Base-by-base conservation (phyloP, 64 coral and sea anemone genomes). In the Montipora sp. region DNA sequence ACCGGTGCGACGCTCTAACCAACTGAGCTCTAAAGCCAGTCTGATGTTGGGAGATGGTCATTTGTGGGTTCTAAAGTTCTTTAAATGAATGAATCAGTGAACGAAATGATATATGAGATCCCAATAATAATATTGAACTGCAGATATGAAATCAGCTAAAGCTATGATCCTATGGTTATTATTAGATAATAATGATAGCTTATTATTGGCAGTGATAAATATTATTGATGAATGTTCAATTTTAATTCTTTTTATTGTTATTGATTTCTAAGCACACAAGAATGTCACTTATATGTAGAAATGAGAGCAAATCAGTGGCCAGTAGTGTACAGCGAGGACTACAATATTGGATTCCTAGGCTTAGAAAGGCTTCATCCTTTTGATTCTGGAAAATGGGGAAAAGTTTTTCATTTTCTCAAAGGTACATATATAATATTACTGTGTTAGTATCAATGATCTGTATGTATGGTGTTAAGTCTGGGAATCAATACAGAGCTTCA, bases 381-480 rank as follows among this genome's bases (percentile, higher is more conserved):
- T 94, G 98, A 99, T 80, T 99, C 98, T 84, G 94, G 94, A 87
- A 99, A 99, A 91, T 99, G 98, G 98, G 98, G 98, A 21, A 91
- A 95, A 77, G 92, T 95, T 65, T 93, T 94, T 75, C 55, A 93
- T 22, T 89, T 94, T 51, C 80, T 99, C 12, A 92, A 96, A 99
- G 98, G 98, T 99, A 88, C n/a, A 47, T 8, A 19, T 12, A 63
- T 16, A 55, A 55, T 55, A 7, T 55, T 55, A 55, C 14, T 63
- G 60, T 15, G 1, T 63, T 57, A 57, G 11, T 6, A 57, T 8
- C 53, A 6, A 57, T 8, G 3, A 2, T 58, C 5, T 21, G 21
- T 11, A 75, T 75, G 3, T 77, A 46, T 77, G 10, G 63, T 68
- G 13, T 68, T 7, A 19, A 8, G 10, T 15, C 14, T 67, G 63